Base-by-base conservation (phyloP, 2,888 invertebrate genomes). In the Sarcophaga variegata region DNA sequence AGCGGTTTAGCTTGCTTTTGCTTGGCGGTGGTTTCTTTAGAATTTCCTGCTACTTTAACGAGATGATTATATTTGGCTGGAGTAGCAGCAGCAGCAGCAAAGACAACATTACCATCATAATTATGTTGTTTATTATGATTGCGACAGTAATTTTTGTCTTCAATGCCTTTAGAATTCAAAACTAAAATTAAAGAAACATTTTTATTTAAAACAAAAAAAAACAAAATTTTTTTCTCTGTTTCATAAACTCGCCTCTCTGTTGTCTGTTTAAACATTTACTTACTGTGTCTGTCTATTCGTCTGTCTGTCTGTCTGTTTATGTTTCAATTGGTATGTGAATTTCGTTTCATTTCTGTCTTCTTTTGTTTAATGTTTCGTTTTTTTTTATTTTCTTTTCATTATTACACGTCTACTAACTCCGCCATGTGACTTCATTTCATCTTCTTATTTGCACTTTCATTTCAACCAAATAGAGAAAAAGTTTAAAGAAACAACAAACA, bases 391-490 rank as follows among this genome's bases (percentile, higher is more conserved):
- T 72, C 74, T n/a, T 66, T 71, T 72, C 63, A 60, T 63, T 59
- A 49, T 74, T 77, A 69, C 75, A 63, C 75, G 69, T 27, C 59
- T 22, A 67, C 63, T 37, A 37, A 37, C 37, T 37, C 2, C 0
- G 10, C 37, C 37, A 75, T 76, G 71, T 80, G 74, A 74, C 79
- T 76, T 47, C 77, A 74, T 87, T 84, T 75, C 81, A 75, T 78
- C 78, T 84, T 69, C 59, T 74, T 86, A 77, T 87, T 87, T 87
- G 84, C 87, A 87, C 87, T 87, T 87, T 87, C 87, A 84, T 87
- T 86, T 83, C 37, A 66, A 71, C 47, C 47, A 78, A 76, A 80
- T 49, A 77, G 77, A 60, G 37, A 14, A 27, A 10, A 83, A 67
- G n/a, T 37, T 37, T 37, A 2, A 45, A 69, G 14, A 14, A 6